Percentiles rank a stretch among this genome's conserved stretches.
Conservation (phyloP, 2,113 vertebrate species). For the Calonectris borealis region DNA sequence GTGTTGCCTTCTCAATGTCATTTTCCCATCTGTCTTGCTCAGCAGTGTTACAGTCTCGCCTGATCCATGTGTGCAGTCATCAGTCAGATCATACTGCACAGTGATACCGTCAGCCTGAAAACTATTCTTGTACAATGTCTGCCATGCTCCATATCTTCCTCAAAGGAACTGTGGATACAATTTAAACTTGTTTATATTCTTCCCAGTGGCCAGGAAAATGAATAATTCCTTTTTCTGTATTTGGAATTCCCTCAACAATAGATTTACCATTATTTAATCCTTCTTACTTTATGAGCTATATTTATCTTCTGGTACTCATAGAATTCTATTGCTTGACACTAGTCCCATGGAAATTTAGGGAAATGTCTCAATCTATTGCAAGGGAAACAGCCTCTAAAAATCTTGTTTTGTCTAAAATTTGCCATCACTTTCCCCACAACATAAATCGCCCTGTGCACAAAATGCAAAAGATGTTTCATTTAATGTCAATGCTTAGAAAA, state of each 20-base stretch:
- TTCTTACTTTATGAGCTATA: not conserved
- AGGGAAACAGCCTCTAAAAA: not conserved
- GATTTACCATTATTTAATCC: not conserved
- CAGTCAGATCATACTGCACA: not conserved
- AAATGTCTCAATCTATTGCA: not conserved
- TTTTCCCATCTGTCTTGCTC: slow-evolving; percentile 43
- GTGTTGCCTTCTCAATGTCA: slow-evolving; percentile 40
- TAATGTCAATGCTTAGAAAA: not conserved
- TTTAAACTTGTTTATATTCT: slow-evolving; percentile 24
- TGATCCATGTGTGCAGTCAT: not conserved
- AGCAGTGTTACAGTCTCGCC: slow-evolving; percentile 1
- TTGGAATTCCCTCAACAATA: slow-evolving; percentile 15
- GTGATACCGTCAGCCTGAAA: not conserved
- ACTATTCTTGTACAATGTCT: slow-evolving; percentile 1
- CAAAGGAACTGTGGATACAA: not conserved
- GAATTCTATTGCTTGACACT: not conserved
- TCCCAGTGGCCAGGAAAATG: slow-evolving; percentile 10
- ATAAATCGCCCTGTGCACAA: not conserved
- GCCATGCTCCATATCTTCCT: not conserved
- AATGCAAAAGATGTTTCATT: not conserved
- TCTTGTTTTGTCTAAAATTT: not conserved
- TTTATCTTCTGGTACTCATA: not conserved
- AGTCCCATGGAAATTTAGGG: not conserved
- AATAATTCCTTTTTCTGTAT: slow-evolving; percentile 1
- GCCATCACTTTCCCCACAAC: not conserved